phyloP scores from a whole-genome alignment of 2,888 invertebrate genomes.

The Eristalis intricaria region DNA sequence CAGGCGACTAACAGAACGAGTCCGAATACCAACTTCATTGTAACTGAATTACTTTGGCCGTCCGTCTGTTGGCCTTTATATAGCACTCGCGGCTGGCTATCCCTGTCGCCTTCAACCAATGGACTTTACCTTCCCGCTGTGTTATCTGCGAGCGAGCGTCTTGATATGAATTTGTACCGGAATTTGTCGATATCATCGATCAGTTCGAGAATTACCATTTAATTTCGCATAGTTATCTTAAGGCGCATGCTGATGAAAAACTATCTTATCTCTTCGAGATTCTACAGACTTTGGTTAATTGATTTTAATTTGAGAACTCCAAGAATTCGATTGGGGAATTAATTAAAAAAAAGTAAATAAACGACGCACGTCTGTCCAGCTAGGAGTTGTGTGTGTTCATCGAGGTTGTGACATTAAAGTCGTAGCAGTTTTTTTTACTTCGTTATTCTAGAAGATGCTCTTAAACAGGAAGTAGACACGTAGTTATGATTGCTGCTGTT shows the following conservation, averaged over 20 bases:
- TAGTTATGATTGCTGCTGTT: too few relatives aligned
- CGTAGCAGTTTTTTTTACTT: too few relatives aligned
- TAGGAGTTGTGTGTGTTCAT: not conserved
- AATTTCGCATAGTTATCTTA: not conserved
- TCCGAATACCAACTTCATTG: conserved; percentile 73
- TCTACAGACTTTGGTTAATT: not conserved
- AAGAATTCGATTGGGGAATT: not conserved
- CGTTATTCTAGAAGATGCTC: too few relatives aligned
- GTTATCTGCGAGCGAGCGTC: not conserved
- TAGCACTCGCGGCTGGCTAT: not conserved
- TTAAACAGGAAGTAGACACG: too few relatives aligned
- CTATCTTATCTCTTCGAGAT: not conserved
- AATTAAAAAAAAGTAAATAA: not conserved
- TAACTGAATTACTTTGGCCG: not conserved
- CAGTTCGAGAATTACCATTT: not conserved
- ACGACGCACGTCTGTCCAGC: not conserved
- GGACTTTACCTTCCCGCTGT: not conserved
- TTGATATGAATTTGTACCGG: too few relatives aligned
- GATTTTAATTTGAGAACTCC: not conserved
- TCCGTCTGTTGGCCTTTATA: not conserved
- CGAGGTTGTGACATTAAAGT: too few relatives aligned
- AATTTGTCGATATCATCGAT: not conserved
- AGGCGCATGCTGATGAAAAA: not conserved
- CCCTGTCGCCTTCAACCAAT: not conserved
- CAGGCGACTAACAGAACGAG: conserved; percentile 65